These are phyloP conservation scores for Leptura quadrifasciata DNA, from an alignment of 2,888 invertebrate species.

Conservation along the genomic window DNA sequence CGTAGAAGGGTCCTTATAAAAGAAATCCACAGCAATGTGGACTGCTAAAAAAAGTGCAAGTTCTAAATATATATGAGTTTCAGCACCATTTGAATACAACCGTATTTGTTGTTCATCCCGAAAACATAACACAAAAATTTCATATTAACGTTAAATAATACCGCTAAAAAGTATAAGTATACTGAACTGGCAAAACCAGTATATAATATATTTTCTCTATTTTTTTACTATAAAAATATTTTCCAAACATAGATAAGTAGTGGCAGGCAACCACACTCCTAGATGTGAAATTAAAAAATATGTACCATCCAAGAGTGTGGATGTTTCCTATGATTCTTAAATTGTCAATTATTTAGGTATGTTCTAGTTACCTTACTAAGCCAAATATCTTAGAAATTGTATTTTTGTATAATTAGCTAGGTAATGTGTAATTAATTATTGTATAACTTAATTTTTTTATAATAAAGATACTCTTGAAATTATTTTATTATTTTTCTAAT, in stretches of 20 bases:
- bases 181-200: background rate
- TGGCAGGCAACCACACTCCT: background rate
- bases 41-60: no score
- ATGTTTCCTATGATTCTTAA: background rate
- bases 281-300: background rate
- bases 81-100: no score
- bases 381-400: conserved; percentile 37
- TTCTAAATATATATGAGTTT: no score
- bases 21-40: no score
- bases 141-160: background rate
- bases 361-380: conserved; percentile 35
- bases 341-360: conserved; percentile 16
- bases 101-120: background rate
- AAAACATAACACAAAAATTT: background rate
- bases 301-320: background rate
- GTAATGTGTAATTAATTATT: conserved; percentile 18
- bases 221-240: conserved; percentile 4
- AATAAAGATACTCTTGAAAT: conserved; percentile 19
- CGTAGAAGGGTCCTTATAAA: no score
- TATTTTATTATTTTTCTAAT: background rate
- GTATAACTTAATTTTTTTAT: conserved; percentile 40
- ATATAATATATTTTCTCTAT: conserved; percentile 8
- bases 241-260: background rate
- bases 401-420: conserved; percentile 39
- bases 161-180: background rate